These are phyloP conservation scores for Acleris cristana DNA, from an alignment of 2,888 invertebrate species.

Conservation along the genomic window DNA sequence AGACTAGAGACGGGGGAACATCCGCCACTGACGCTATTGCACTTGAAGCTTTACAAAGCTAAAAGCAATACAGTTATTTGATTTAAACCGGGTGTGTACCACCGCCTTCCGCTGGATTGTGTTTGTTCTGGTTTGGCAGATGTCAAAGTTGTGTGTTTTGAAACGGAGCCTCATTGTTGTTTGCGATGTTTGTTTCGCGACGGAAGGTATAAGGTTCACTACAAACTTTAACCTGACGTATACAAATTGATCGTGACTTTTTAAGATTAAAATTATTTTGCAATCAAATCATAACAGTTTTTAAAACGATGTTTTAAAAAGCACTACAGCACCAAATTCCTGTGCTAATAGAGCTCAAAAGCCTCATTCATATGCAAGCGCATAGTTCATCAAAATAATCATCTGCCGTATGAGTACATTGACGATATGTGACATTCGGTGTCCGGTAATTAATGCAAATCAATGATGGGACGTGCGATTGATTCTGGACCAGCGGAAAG, in stretches of 20 bases:
- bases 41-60: conserved; percentile 83
- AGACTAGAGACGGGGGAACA: conserved; percentile 77
- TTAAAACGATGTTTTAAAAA: no score
- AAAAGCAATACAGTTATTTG: conserved; percentile 84
- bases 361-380: conserved; percentile 50
- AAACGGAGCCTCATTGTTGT: conserved; percentile 74
- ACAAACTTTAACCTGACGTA: conserved; percentile 39
- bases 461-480: conserved; percentile 76
- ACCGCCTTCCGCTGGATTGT: conserved; percentile 79
- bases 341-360: no score
- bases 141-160: conserved; percentile 83
- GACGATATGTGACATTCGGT: conserved; percentile 72
- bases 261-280: neutral
- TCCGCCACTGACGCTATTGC: conserved; percentile 80
- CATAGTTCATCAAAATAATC: conserved; percentile 72
- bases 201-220: conserved; percentile 66
- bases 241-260: conserved; percentile 30
- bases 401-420: conserved; percentile 63
- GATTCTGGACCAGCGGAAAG: conserved; percentile 75
- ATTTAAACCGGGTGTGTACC: conserved; percentile 81
- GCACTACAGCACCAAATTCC: no score
- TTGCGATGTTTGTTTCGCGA: conserved; percentile 72
- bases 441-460: conserved; percentile 80
- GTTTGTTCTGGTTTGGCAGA: conserved; percentile 83
- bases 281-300: no score